Evolutionary conservation across 2,113 vertebrate genomes (phyloP), one percentile per base, ranked within the genome.

Genomic region (Carlito syrichta): DNA sequence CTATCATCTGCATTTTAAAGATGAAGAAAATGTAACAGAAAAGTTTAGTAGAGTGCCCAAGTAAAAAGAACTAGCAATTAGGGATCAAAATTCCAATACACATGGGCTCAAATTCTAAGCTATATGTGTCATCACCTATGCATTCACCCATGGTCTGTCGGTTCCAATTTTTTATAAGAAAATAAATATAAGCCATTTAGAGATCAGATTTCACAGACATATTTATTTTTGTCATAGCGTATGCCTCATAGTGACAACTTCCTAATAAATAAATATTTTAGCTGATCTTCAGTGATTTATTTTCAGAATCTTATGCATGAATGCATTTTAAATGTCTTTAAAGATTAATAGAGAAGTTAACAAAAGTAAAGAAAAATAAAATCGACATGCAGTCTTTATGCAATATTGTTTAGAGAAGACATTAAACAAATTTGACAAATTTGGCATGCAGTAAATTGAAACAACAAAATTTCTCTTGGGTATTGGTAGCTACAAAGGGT

Each of bases 351-450:
- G 25, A 71, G 23, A 89, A 66, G 78, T 96, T 58, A 82, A 77
- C 23, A 96, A 85, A 60, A 66, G 94, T 95, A 87, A 66, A 62
- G 90, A 86, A 84, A 91, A 95, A 40, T 54, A 92, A 68, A 56
- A 45, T 22, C 84, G 10, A 25, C 25, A 68, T 54, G 4, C 8
- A 95, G 9, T 35, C 81, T 56, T 50, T 60, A 13, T 77, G 1
- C 19, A 74, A 68, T 81, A 62, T 71, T 95, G 86, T 95, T 97
- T 89, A 81, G 97, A 76, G 96, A 66, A 62, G 78, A 40, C 1
- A 22, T 82, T 58, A 86, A 96, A 58, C 32, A 38, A 48, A 69
- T 62, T 84, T 91, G 38, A 89, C 38, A 93, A 63, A 66, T 45
- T 32, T 81, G 17, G 1, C 16, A 78, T 69, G 23, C 23, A 95